phyloP scores from a whole-genome alignment of 1,140 invertebrate genomes.

The Leptopilina clavipes region DNA sequence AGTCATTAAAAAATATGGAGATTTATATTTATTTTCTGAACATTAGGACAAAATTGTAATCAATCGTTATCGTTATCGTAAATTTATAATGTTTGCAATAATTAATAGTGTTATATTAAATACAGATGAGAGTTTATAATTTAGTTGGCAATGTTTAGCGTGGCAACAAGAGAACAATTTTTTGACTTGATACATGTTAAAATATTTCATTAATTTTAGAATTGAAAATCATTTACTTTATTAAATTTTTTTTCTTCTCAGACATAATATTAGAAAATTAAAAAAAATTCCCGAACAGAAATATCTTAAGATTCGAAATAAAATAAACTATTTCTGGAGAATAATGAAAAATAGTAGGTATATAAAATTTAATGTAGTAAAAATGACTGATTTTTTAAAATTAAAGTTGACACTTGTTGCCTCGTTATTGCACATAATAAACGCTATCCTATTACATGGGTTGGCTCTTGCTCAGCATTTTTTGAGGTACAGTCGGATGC shows the following conservation, averaged over 20 bases:
- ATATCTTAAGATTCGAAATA: no score
- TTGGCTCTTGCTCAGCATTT: conserved; percentile 43
- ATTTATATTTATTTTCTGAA: conserved; percentile 61
- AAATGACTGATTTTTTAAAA: background rate
- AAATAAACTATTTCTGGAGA: no score
- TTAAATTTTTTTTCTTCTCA: no score
- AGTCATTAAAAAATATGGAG: conserved; percentile 48
- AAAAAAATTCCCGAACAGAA: no score
- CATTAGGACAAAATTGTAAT: conserved; percentile 61
- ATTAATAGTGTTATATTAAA: conserved; percentile 58
- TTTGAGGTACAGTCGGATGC: conserved; percentile 35
- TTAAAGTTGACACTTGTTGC: conserved; percentile 39
- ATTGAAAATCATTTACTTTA: background rate
- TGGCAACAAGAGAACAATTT: conserved; percentile 37
- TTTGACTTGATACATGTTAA: no score
- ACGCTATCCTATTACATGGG: conserved; percentile 49
- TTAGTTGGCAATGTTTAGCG: conserved; percentile 51
- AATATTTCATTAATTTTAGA: background rate
- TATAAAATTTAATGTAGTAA: background rate
- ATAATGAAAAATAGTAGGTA: no score
- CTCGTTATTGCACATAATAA: conserved; percentile 48
- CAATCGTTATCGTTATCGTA: conserved; percentile 59
- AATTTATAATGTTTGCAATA: conserved; percentile 58
- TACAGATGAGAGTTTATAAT: conserved; percentile 59
- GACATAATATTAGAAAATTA: no score